Evolutionary conservation across 2,797 vertebrate species (phyloP).

Genomic region (Psittacula echo): DNA sequence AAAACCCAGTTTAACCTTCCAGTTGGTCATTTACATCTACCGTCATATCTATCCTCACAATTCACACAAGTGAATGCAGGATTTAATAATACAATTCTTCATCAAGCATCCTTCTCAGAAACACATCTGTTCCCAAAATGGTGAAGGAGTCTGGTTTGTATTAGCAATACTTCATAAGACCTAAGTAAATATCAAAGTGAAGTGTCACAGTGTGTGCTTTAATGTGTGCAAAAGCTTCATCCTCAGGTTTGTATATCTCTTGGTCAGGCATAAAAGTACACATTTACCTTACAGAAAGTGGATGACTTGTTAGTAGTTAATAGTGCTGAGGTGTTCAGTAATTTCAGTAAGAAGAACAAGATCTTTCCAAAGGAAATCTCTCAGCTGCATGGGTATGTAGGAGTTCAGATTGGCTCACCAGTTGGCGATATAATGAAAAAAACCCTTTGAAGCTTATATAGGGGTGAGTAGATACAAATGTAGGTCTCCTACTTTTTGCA

Average conservation of each 20-base stretch:
- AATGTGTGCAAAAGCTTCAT: background rate
- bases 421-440: background rate
- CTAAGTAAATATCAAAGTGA: background rate
- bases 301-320: background rate
- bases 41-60: background rate
- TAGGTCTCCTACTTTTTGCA: background rate
- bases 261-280: background rate
- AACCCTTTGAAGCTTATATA: background rate
- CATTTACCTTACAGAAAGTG: background rate
- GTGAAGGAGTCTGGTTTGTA: background rate
- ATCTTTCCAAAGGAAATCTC: background rate
- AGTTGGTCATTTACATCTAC: background rate
- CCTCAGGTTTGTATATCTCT: background rate
- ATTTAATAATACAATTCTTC: constrained; percentile 11
- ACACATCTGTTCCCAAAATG: background rate
- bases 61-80: background rate
- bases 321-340: background rate
- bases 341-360: background rate
- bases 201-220: background rate
- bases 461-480: background rate
- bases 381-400: accelerated
- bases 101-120: background rate
- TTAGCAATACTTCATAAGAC: background rate
- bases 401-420: background rate
- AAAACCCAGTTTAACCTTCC: background rate